Percentiles rank a stretch among this genome's conserved stretches.
Conservation (phyloP, 2,797 vertebrate genomes). For the Chloroceryle amazona region DNA sequence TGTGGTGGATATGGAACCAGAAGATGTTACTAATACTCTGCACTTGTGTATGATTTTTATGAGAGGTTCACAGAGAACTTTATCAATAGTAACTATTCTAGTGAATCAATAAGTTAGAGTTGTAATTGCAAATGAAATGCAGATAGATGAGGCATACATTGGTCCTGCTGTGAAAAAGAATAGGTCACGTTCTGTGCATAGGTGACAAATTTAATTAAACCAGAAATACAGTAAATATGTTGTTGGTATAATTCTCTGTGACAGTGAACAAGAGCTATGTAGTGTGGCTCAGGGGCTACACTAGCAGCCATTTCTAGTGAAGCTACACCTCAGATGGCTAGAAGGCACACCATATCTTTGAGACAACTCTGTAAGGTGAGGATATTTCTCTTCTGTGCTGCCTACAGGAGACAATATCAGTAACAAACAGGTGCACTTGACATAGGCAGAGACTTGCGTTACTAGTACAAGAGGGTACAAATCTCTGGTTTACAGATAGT, state of each 20-base stretch:
- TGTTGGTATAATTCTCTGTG: neutral
- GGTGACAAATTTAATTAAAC: neutral
- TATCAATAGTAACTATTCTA: neutral
- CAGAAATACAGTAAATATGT: neutral
- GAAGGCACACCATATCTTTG: neutral
- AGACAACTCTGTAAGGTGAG: neutral
- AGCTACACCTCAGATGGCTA: neutral
- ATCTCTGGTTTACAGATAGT: neutral
- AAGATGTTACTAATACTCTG: neutral
- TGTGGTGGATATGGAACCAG: neutral
- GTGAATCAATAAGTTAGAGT: neutral
- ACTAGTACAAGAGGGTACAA: neutral
- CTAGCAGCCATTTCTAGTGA: neutral
- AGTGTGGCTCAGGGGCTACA: neutral
- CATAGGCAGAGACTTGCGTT: neutral
- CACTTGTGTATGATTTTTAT: neutral
- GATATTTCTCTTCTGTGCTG: neutral
- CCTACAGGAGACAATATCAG: neutral
- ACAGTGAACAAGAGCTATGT: neutral
- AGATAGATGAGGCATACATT: neutral
- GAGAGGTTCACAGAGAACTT: neutral
- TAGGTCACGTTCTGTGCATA: neutral
- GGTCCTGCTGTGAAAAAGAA: neutral
- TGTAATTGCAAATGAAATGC: neutral
- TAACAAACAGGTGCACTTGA: neutral